These are phyloP conservation scores for Alloplasta piceator DNA, from an alignment of 2,888 invertebrate genomes.

Conservation along the genomic window DNA sequence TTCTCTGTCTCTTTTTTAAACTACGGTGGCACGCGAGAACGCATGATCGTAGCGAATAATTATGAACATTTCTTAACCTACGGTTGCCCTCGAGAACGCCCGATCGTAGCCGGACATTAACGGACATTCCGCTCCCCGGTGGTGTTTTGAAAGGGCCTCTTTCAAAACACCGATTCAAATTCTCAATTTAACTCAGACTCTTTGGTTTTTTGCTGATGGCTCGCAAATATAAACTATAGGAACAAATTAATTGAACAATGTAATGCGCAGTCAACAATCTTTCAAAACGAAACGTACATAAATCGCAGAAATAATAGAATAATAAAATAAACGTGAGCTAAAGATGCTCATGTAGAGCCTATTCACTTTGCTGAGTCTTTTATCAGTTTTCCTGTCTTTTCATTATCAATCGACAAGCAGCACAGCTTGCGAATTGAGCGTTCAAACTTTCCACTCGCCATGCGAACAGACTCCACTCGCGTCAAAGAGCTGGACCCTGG, in stretches of 20 bases:
- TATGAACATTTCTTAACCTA: neutral
- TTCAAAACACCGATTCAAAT: constrained; percentile 21
- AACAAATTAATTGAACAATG: too few relatives aligned
- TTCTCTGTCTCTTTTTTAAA: too few relatives aligned
- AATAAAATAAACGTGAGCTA: too few relatives aligned
- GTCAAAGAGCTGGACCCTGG: constrained; percentile 72
- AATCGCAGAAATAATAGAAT: neutral
- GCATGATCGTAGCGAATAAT: too few relatives aligned
- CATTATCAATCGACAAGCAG: constrained; percentile 58
- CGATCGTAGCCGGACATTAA: neutral
- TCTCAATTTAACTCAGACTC: too few relatives aligned
- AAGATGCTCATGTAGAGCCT: too few relatives aligned
- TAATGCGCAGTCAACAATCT: too few relatives aligned
- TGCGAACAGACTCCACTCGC: constrained; percentile 72
- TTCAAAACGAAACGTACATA: neutral
- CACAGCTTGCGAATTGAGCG: constrained; percentile 66
- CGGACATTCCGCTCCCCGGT: constrained; percentile 13
- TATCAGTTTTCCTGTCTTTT: neutral
- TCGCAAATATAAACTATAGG: too few relatives aligned
- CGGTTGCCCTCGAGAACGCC: neutral
- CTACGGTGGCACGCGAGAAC: too few relatives aligned
- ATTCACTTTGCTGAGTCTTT: too few relatives aligned
- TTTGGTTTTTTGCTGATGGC: too few relatives aligned
- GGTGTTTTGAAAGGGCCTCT: constrained; percentile 22
- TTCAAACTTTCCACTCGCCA: constrained; percentile 59